Conservation (phyloP, 2,888 invertebrate genomes). For the Pachymerium ferrugineum region DNA sequence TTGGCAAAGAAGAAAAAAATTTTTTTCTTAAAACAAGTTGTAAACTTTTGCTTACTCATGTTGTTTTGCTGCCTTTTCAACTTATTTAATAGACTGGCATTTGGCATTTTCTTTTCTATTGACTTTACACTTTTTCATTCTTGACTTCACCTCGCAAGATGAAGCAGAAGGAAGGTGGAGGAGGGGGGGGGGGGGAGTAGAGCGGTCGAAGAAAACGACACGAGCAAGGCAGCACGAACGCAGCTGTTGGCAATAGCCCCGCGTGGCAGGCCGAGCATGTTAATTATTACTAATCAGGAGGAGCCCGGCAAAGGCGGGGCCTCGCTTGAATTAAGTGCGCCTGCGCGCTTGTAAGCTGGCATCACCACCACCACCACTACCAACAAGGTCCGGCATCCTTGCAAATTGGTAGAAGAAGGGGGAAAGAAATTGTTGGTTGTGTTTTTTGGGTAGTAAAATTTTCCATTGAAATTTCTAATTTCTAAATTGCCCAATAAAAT, state of each 20-base stretch:
- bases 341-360: not conserved
- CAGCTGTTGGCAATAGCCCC: constrained; percentile 12
- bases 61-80: not conserved
- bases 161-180: not conserved
- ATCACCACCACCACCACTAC: no score
- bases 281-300: constrained; percentile 16
- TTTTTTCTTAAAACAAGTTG: not conserved
- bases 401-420: not conserved
- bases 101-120: not conserved
- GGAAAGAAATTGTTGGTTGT: no score
- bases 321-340: not conserved
- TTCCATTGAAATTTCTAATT: no score
- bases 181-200: not conserved
- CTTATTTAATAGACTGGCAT: not conserved
- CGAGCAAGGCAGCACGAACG: constrained; percentile 4
- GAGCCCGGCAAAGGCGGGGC: constrained; percentile 6
- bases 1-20: not conserved
- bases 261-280: constrained; percentile 16
- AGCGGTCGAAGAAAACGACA: constrained; percentile 1
- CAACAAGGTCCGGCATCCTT: not conserved
- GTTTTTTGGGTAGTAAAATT: no score
- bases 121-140: not conserved
- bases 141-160: not conserved
- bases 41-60: not conserved
- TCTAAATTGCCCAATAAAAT: no score